Evolutionary conservation across 1,140 invertebrate species (phyloP).

Genomic region (Drosophila tani): DNA sequence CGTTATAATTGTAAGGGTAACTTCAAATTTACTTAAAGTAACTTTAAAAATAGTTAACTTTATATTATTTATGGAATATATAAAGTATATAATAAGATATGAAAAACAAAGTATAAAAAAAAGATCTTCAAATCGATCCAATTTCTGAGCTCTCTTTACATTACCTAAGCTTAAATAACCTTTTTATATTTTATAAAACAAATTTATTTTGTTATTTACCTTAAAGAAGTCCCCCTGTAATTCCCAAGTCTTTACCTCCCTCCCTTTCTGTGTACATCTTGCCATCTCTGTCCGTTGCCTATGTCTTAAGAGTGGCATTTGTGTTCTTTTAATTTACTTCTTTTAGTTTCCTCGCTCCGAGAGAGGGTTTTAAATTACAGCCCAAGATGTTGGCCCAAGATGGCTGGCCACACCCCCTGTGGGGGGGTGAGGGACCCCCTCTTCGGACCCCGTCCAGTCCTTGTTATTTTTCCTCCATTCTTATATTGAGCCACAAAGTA

Average conservation of each 20-base stretch:
- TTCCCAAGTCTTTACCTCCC: constrained; percentile 8
- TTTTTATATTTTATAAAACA: too few species aligned
- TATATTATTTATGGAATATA: too few species aligned
- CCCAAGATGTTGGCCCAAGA: constrained; percentile 28
- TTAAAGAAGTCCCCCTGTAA: background rate
- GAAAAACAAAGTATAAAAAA: too few species aligned
- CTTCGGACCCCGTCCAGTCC: background rate
- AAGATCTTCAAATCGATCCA: too few species aligned
- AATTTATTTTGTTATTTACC: too few species aligned
- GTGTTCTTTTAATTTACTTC: constrained; percentile 69
- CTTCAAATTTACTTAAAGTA: too few species aligned
- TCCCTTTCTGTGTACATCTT: constrained; percentile 3
- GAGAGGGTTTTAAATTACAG: constrained; percentile 73
- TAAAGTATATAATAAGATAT: too few species aligned
- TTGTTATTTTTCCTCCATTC: background rate
- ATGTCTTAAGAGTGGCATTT: constrained; percentile 38
- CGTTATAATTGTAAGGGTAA: too few species aligned
- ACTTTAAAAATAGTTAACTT: too few species aligned
- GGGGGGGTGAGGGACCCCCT: background rate
- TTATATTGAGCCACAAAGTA: constrained; percentile 42
- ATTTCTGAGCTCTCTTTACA: too few species aligned
- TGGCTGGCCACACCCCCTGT: constrained; percentile 41
- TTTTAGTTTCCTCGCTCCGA: constrained; percentile 36
- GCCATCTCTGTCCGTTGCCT: constrained; percentile 12
- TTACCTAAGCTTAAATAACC: too few species aligned